These are phyloP conservation scores for Anthopleura xanthogrammica DNA, from an alignment of 92 coral and sea anemone species.

Conservation along the genomic window DNA sequence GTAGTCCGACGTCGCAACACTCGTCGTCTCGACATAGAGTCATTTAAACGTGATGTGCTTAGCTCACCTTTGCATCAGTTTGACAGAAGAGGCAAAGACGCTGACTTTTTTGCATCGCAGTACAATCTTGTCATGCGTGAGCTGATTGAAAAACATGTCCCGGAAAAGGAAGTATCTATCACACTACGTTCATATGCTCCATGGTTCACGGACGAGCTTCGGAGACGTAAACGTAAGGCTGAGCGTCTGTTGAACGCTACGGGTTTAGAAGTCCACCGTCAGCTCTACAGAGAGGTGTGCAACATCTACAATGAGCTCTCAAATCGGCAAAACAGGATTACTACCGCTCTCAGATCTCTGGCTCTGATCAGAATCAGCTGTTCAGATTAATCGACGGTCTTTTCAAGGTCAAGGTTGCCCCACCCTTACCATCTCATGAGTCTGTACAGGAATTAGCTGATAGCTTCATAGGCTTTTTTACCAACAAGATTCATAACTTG, in stretches of 20 bases:
- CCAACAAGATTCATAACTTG: neutral
- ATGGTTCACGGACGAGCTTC: slow-evolving; percentile 32
- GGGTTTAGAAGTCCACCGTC: slow-evolving; percentile 26
- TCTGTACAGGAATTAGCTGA: slow-evolving; percentile 16
- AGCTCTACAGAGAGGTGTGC: slow-evolving; percentile 35
- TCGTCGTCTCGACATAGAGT: no score
- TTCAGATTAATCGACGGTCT: slow-evolving; percentile 28
- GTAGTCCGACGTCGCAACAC: no score
- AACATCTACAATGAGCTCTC: slow-evolving; percentile 28
- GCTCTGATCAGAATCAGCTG: slow-evolving; percentile 35
- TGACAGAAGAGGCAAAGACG: no score
- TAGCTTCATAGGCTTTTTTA: slow-evolving; percentile 1
- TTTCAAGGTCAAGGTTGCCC: slow-evolving; percentile 20
- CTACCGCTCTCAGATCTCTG: slow-evolving; percentile 18
- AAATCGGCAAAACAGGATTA: slow-evolving; percentile 20
- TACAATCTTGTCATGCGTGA: neutral
- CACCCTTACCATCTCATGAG: slow-evolving; percentile 29
- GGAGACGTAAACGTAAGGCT: slow-evolving; percentile 18
- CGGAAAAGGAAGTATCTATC: neutral
- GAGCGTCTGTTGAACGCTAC: slow-evolving; percentile 26
- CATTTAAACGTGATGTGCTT: no score
- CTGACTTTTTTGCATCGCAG: neutral
- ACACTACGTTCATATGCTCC: slow-evolving; percentile 40
- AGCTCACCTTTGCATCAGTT: no score
- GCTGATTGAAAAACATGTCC: neutral